Percentiles rank a stretch among this genome's conserved stretches.
Conservation (phyloP, 2,888 invertebrate genomes). For the Nomada ferruginata region DNA sequence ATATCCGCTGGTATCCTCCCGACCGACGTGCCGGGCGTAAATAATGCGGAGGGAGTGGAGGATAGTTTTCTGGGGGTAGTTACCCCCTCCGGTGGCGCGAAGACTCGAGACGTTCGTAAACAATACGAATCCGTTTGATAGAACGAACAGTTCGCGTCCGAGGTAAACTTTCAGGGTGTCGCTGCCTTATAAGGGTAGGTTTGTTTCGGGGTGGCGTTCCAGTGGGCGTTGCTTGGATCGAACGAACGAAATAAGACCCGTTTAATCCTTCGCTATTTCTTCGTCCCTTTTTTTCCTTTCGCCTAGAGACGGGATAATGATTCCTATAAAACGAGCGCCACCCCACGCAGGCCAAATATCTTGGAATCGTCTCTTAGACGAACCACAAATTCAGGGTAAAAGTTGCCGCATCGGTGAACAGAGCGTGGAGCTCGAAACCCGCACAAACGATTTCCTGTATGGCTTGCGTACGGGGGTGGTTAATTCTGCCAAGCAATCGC, state of each 20-base stretch:
- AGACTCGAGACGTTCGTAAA: slow-evolving; percentile 45
- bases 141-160: background rate
- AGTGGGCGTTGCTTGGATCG: too few relatives aligned
- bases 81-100: slow-evolving; percentile 30
- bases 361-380: background rate
- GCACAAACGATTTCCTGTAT: background rate
- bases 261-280: too few relatives aligned
- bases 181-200: background rate
- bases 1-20: slow-evolving; percentile 73
- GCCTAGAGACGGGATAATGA: too few relatives aligned
- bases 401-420: slow-evolving; percentile 12
- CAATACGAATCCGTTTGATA: slow-evolving; percentile 17
- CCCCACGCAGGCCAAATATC: background rate
- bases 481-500: background rate
- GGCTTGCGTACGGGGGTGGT: background rate
- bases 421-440: slow-evolving; percentile 6
- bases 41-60: slow-evolving; percentile 71
- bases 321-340: background rate
- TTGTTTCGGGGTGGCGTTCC: too few relatives aligned
- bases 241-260: too few relatives aligned
- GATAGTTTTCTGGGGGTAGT: slow-evolving; percentile 30
- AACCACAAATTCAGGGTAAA: slow-evolving; percentile 18
- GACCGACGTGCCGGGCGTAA: slow-evolving; percentile 73
- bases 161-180: background rate
- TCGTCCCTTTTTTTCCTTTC: too few relatives aligned